phyloP scores from a whole-genome alignment of 2,888 invertebrate species.

The Nysson spinosus region DNA sequence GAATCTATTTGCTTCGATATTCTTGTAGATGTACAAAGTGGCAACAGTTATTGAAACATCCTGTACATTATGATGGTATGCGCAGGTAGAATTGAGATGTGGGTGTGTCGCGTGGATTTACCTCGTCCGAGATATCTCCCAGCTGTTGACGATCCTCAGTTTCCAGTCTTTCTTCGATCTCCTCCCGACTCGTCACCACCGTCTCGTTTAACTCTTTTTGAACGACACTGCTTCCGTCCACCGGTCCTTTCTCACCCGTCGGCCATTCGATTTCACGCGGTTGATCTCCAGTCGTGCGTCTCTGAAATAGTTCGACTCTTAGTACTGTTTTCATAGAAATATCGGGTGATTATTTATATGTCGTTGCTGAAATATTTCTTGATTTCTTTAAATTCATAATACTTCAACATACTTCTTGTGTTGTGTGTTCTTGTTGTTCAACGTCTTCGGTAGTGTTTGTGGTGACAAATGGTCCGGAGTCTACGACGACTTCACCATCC shows the following conservation, averaged over 20 bases:
- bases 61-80: conserved; percentile 47
- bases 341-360: too few relatives aligned
- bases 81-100: conserved; percentile 61
- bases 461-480: conserved; percentile 93
- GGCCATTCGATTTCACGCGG: conserved; percentile 70
- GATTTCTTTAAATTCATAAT: too few relatives aligned
- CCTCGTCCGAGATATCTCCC: conserved; percentile 92
- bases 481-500: conserved; percentile 93
- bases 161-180: conserved; percentile 89
- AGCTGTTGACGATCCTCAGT: conserved; percentile 90
- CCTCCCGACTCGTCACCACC: conserved; percentile 88
- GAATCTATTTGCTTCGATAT: too few relatives aligned
- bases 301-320: conserved; percentile 71
- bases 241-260: conserved; percentile 51
- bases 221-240: conserved; percentile 84
- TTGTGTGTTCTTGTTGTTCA: conserved; percentile 92
- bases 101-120: conserved; percentile 71
- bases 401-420: conserved; percentile 87
- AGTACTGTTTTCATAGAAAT: neutral
- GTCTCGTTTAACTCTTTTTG: conserved; percentile 88
- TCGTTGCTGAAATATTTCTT: too few relatives aligned
- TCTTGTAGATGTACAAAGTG: too few relatives aligned
- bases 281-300: conserved; percentile 78
- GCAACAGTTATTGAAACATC: too few relatives aligned
- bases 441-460: conserved; percentile 95